A percentile compares a stretch with the other conserved stretches of the same genome.
These are phyloP conservation scores for Andrena hattorfiana DNA, from an alignment of 2,888 invertebrate genomes.

Conservation along the genomic window DNA sequence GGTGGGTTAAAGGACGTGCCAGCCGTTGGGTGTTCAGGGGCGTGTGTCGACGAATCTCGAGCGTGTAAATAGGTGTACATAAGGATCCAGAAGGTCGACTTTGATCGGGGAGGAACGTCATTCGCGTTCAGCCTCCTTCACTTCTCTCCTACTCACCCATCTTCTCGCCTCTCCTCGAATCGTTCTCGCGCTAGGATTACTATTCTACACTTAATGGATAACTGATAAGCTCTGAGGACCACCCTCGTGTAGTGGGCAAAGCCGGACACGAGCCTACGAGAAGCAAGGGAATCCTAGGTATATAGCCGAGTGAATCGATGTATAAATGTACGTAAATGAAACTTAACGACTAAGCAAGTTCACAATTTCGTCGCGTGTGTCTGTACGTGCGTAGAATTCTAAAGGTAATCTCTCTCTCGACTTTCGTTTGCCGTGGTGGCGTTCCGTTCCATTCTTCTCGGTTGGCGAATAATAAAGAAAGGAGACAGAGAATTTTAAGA, in stretches of 20 bases:
- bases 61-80: conserved; percentile 78
- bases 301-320: conserved; percentile 2
- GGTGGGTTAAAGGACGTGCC: conserved; percentile 24
- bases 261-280: neutral
- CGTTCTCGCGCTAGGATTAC: conserved; percentile 4
- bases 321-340: conserved; percentile 1
- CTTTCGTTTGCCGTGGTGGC: conserved; percentile 46
- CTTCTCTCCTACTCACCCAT: neutral
- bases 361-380: conserved; percentile 20
- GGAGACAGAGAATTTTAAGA: conserved; percentile 1
- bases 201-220: neutral
- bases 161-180: conserved; percentile 13
- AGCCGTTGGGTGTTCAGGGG: conserved; percentile 12
- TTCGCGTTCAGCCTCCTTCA: conserved; percentile 4
- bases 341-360: neutral
- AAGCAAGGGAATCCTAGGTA: neutral
- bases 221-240: neutral
- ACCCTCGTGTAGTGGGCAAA: neutral
- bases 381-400: conserved; percentile 43
- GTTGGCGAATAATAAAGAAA: conserved; percentile 38
- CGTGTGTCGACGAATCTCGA: conserved; percentile 40
- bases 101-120: conserved; percentile 34
- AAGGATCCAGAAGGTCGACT: conserved; percentile 47
- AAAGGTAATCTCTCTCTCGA: conserved; percentile 40
- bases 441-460: conserved; percentile 45